A percentile compares a stretch with the other conserved stretches of the same genome.
Conservation (phyloP, 2,797 vertebrate genomes). For the Balearica regulorum region DNA sequence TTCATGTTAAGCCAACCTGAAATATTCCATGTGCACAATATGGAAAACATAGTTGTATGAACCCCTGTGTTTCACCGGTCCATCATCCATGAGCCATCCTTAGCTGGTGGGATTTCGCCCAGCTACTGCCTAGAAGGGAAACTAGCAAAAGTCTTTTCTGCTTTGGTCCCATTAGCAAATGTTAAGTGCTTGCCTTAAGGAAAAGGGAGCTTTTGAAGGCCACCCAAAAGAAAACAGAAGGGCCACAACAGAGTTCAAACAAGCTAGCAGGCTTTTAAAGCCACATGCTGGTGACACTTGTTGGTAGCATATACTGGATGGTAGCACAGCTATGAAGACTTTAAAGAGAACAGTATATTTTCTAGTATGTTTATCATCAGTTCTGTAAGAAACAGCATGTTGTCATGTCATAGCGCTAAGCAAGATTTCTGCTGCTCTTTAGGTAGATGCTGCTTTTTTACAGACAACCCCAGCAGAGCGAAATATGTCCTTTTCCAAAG, state of each 20-base stretch:
- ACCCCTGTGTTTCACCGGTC: background rate
- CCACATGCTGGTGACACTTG: background rate
- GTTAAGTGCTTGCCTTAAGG: background rate
- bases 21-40: background rate
- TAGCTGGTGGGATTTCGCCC: background rate
- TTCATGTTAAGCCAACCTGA: background rate
- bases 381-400: background rate
- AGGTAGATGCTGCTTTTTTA: background rate
- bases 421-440: background rate
- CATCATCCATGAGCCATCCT: background rate
- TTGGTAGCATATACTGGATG: background rate
- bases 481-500: background rate
- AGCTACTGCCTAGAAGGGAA: background rate
- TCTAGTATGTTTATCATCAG: background rate
- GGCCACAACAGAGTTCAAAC: background rate
- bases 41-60: background rate
- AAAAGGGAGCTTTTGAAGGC: background rate
- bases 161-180: background rate
- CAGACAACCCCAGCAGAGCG: background rate
- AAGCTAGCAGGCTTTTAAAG: background rate
- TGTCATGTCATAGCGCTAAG: background rate
- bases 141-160: background rate
- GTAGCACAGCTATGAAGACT: background rate
- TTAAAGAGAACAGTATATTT: background rate
- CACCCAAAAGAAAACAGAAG: background rate